Evolutionary conservation across 2,113 vertebrate species (phyloP).

Genomic region (Neotoma lepida): DNA sequence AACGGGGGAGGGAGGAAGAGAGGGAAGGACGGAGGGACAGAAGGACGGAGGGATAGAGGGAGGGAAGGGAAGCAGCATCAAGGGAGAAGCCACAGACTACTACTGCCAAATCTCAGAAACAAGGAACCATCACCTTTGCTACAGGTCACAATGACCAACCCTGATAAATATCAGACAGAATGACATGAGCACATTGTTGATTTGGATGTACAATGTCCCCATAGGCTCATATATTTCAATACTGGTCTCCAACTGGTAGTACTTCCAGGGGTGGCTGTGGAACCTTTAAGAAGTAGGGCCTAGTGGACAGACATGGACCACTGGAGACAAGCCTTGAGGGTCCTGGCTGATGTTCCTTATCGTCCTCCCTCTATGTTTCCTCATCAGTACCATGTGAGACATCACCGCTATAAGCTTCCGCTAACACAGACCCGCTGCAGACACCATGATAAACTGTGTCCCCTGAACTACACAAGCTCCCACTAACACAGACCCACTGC

Average conservation of each 20-base stretch:
- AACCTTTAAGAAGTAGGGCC: neutral
- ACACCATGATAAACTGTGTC: neutral
- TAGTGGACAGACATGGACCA: neutral
- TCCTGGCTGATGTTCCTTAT: neutral
- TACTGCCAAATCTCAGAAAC: neutral
- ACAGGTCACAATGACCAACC: neutral
- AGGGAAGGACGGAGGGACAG: accelerated
- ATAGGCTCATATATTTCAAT: neutral
- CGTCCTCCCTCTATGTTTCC: neutral
- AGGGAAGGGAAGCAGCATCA: neutral
- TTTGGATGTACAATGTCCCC: neutral
- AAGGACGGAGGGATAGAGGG: no score
- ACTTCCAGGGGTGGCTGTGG: neutral
- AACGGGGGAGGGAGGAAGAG: neutral
- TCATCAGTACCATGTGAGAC: neutral
- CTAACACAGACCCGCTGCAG: neutral
- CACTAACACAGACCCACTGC: neutral
- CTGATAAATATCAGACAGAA: neutral
- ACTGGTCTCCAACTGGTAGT: neutral
- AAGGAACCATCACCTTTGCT: neutral
- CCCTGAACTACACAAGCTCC: neutral
- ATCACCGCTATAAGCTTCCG: neutral
- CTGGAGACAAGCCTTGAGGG: neutral
- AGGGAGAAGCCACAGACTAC: neutral
- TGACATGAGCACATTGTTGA: neutral